Evolutionary conservation across 1,140 invertebrate species (phyloP).

Genomic region (Watersipora subatra): DNA sequence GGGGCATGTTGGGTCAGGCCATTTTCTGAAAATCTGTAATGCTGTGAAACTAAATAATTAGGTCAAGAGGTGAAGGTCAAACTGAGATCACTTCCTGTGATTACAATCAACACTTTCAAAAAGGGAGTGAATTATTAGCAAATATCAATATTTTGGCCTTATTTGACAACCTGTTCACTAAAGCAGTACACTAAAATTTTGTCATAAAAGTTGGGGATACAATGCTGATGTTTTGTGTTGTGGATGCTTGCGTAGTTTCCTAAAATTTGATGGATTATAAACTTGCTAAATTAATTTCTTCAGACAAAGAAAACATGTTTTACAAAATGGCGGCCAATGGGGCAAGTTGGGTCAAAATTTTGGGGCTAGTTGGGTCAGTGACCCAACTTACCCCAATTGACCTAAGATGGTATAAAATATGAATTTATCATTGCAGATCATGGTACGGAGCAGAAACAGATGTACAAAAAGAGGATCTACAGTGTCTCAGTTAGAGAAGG

Average conservation of each 20-base stretch:
- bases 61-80: not conserved
- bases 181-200: not conserved
- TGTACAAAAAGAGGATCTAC: not conserved
- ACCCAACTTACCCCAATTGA: not conserved
- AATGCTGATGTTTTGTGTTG: not conserved
- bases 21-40: not conserved
- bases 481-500: not conserved
- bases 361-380: not conserved
- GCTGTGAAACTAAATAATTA: not conserved
- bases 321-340: not conserved
- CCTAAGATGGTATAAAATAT: not conserved
- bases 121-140: not conserved
- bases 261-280: not conserved
- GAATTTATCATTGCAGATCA: not conserved
- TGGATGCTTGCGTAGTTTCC: not conserved
- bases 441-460: not conserved
- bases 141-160: not conserved
- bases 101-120: not conserved
- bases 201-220: not conserved
- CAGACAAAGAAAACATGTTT: not conserved
- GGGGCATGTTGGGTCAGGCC: not conserved
- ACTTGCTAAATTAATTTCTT: not conserved
- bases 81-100: not conserved
- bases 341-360: not conserved
- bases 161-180: not conserved